Conservation (phyloP, 2,888 invertebrate species). For the Scotopteryx bipunctaria region DNA sequence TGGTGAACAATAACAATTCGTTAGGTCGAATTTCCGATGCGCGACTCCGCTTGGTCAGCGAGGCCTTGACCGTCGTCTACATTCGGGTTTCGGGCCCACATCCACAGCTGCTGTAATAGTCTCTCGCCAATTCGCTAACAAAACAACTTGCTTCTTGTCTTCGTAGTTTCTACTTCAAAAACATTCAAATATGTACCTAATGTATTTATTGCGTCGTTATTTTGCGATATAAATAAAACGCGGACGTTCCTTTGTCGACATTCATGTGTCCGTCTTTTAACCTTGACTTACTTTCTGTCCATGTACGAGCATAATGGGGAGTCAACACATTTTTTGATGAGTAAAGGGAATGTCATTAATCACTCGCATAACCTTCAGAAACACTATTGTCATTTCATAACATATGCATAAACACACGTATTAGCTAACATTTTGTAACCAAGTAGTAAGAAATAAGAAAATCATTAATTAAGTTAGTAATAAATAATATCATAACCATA, state of each 20-base stretch:
- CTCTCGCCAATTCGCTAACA: constrained; percentile 36
- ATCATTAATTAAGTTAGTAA: too few species aligned
- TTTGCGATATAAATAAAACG: constrained; percentile 41
- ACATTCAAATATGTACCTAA: not conserved
- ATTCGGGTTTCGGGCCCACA: constrained; percentile 43
- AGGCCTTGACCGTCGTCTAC: constrained; percentile 70
- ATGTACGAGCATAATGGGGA: constrained; percentile 12
- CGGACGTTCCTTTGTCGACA: constrained; percentile 34
- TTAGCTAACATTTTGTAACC: not conserved
- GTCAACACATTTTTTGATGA: constrained; percentile 29
- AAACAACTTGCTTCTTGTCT: not conserved
- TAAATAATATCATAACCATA: too few species aligned
- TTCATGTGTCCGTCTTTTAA: constrained; percentile 23
- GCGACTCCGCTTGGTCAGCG: constrained; percentile 57
- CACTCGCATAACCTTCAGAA: constrained; percentile 16
- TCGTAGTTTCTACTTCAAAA: not conserved
- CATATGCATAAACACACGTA: not conserved
- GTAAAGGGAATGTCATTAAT: constrained; percentile 23
- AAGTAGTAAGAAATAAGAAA: too few species aligned
- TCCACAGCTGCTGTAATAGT: constrained; percentile 27
- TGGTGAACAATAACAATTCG: constrained; percentile 48
- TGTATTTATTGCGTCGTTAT: constrained; percentile 37
- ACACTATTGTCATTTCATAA: not conserved
- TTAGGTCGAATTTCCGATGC: constrained; percentile 60
- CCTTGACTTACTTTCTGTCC: constrained; percentile 36